Evolutionary conservation across 1,140 invertebrate species (phyloP).

Genomic region (Danaus melanippus): DNA sequence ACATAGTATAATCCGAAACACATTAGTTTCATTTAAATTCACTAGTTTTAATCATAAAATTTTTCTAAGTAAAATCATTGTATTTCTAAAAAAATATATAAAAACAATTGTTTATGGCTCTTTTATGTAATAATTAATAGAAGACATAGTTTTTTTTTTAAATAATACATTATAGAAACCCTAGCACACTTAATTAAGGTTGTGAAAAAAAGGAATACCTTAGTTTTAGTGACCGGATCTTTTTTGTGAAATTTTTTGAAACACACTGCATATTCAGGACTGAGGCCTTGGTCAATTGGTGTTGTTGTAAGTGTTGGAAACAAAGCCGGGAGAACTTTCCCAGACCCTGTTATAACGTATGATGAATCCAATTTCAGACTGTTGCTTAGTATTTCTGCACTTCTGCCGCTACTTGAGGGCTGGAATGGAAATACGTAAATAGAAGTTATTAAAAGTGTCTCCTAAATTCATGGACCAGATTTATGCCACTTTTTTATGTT

Average conservation of each 20-base stretch:
- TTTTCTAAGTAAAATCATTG: no score
- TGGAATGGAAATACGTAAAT: conserved; percentile 15
- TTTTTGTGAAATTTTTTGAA: conserved; percentile 62
- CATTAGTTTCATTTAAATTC: no score
- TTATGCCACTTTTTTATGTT: no score
- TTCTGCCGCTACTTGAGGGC: conserved; percentile 60
- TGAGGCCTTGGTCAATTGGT: conserved; percentile 32
- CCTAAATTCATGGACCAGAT: no score
- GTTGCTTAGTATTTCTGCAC: conserved; percentile 42
- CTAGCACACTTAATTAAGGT: neutral
- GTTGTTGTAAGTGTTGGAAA: conserved; percentile 41
- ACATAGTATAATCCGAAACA: no score
- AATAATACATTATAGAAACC: no score
- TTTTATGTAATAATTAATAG: no score
- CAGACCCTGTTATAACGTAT: conserved; percentile 17
- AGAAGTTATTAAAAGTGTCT: no score
- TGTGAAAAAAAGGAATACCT: conserved; percentile 29
- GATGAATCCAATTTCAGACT: conserved; percentile 26
- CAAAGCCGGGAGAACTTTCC: conserved; percentile 32
- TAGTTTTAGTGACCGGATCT: conserved; percentile 57
- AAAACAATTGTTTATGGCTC: no score
- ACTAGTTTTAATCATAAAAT: no score
- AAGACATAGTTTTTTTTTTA: no score
- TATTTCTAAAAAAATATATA: no score
- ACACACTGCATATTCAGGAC: conserved; percentile 41